Conservation (phyloP, 2,113 vertebrate genomes). For the Lophura nycthemera region DNA sequence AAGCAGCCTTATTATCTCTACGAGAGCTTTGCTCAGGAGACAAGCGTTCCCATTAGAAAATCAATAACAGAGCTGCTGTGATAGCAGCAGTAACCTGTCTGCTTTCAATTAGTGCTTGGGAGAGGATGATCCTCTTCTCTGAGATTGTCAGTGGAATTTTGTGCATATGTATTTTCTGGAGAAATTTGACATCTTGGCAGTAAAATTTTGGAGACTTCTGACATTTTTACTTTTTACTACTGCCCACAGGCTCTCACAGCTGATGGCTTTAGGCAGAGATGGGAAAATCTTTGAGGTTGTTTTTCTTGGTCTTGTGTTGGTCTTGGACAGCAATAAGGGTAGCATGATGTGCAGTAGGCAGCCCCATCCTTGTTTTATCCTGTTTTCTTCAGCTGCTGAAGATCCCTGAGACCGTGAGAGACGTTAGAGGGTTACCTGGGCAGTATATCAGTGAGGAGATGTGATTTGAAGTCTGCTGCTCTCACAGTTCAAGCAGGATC, state of each 20-base stretch:
- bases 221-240: background rate
- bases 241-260: background rate
- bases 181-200: background rate
- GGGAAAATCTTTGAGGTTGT: background rate
- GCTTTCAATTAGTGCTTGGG: constrained; percentile 42
- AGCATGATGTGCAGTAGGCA: background rate
- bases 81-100: constrained; percentile 16
- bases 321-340: background rate
- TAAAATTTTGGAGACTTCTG: background rate
- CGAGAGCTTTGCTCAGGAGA: background rate
- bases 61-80: constrained; percentile 19
- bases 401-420: background rate
- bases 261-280: background rate
- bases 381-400: background rate
- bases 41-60: constrained; percentile 19
- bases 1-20: constrained; percentile 38
- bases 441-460: background rate
- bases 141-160: background rate
- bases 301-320: background rate
- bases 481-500: background rate
- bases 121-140: background rate
- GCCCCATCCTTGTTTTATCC: accelerated
- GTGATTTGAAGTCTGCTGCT: background rate
- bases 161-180: background rate
- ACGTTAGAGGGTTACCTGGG: background rate